Percentiles rank a stretch among this genome's conserved stretches.
Evolutionary conservation across 2,113 vertebrate genomes (phyloP).

Genomic region (Planiliza haematocheilus): DNA sequence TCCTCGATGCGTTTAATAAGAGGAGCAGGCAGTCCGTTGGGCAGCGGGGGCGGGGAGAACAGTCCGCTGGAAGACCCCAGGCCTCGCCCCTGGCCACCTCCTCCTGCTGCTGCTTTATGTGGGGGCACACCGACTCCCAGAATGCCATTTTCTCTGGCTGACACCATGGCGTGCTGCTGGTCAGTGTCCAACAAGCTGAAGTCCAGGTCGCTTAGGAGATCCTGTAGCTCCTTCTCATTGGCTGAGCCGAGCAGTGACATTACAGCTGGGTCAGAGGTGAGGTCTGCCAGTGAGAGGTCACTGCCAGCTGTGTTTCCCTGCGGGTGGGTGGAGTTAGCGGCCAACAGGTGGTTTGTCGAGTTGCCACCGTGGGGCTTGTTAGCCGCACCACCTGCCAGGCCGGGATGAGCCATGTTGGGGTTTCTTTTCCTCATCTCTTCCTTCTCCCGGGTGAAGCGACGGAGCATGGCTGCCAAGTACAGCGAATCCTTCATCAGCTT

Average conservation of each 20-base stretch:
- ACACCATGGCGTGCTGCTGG: slow-evolving; percentile 85
- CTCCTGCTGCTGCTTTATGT: slow-evolving; percentile 49
- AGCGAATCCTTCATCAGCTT: slow-evolving; percentile 95
- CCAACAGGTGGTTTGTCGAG: slow-evolving; percentile 76
- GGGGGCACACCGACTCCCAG: slow-evolving; percentile 65
- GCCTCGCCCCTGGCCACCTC: slow-evolving; percentile 82
- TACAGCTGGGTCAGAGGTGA: slow-evolving; percentile 88
- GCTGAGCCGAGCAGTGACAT: slow-evolving; percentile 94
- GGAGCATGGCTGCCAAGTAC: slow-evolving; percentile 94
- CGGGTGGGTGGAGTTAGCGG: slow-evolving; percentile 80
- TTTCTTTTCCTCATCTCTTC: slow-evolving; percentile 90
- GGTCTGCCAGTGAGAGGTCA: slow-evolving; percentile 77
- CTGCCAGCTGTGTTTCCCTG: slow-evolving; percentile 75
- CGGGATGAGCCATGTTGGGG: slow-evolving; percentile 53
- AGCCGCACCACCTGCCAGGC: slow-evolving; percentile 60
- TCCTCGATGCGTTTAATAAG: slow-evolving; percentile 96
- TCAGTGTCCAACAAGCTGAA: slow-evolving; percentile 91
- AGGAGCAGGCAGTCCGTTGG: slow-evolving; percentile 89
- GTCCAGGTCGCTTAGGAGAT: slow-evolving; percentile 94
- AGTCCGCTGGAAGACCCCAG: slow-evolving; percentile 69
- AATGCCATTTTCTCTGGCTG: slow-evolving; percentile 89
- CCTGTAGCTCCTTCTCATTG: slow-evolving; percentile 93
- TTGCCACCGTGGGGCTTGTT: slow-evolving; percentile 73
- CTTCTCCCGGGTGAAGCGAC: slow-evolving; percentile 95
- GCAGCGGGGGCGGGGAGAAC: slow-evolving; percentile 87